Conservation (phyloP, 2,888 invertebrate species). For the Julus scanicus region DNA sequence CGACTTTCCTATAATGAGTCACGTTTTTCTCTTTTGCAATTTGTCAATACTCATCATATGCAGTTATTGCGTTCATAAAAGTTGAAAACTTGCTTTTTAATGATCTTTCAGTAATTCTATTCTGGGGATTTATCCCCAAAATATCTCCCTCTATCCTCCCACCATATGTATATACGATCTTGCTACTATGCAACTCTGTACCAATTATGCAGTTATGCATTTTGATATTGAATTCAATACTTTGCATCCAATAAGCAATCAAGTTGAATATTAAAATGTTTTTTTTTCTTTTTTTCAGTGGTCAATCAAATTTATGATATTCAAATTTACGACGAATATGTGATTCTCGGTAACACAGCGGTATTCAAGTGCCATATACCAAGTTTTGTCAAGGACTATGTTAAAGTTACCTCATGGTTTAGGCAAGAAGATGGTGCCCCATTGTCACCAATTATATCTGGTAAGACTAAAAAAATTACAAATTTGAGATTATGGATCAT, state of each 20-base stretch:
- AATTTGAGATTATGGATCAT: too few species aligned
- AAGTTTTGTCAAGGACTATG: constrained; percentile 52
- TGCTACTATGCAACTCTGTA: too few species aligned
- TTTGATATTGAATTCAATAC: too few species aligned
- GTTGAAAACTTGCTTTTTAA: neutral
- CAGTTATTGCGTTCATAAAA: neutral
- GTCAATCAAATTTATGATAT: constrained; percentile 50
- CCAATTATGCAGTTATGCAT: too few species aligned
- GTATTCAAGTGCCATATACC: constrained; percentile 53
- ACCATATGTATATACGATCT: too few species aligned
- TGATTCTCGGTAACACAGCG: constrained; percentile 53
- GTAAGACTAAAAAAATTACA: constrained; percentile 9
- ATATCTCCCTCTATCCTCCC: too few species aligned
- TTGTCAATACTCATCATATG: neutral
- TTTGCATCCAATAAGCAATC: too few species aligned
- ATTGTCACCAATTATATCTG: constrained; percentile 2
- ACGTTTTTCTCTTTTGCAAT: neutral
- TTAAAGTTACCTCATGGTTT: constrained; percentile 48
- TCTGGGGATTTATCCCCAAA: too few species aligned
- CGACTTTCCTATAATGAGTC: neutral
- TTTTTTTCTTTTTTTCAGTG: constrained; percentile 36
- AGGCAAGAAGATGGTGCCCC: neutral
- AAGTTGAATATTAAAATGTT: too few species aligned
- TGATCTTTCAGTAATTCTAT: neutral
- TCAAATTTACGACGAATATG: constrained; percentile 52